phyloP scores from a whole-genome alignment of 2,113 vertebrate species.

The Cyphomyrus plagiostoma region DNA sequence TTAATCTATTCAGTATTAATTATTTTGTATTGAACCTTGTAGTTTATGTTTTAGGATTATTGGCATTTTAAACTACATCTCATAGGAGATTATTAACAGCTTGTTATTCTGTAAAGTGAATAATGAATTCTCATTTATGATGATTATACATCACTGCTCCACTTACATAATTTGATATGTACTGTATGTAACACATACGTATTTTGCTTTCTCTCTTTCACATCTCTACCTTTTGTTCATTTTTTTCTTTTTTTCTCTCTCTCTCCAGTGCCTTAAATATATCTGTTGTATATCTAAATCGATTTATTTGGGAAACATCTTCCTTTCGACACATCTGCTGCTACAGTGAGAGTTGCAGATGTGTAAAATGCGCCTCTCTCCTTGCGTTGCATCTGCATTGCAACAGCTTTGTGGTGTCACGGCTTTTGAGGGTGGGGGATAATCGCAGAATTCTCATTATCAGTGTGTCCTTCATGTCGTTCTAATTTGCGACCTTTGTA shows the following conservation, averaged over 20 bases:
- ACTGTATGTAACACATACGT: neutral
- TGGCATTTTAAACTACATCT: neutral
- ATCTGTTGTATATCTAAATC: neutral
- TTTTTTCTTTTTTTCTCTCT: neutral
- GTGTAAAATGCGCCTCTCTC: neutral
- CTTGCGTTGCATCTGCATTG: neutral
- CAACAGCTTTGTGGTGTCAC: neutral
- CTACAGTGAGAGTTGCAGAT: neutral
- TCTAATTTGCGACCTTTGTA: conserved; percentile 1
- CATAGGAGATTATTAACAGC: neutral
- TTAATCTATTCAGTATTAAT: neutral
- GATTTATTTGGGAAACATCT: neutral
- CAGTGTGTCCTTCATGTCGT: conserved; percentile 3
- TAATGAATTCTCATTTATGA: neutral
- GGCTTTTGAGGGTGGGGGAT: neutral
- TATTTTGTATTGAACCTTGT: neutral
- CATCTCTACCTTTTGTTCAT: neutral
- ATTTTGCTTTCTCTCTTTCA: neutral
- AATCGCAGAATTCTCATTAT: conserved; percentile 16
- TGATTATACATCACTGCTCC: neutral
- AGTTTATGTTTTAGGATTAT: neutral
- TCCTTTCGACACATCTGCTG: neutral
- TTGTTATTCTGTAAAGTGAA: conserved; percentile 2
- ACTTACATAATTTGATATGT: neutral
- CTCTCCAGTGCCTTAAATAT: neutral